A percentile compares a stretch with the other conserved stretches of the same genome.
Evolutionary conservation across 2,113 vertebrate species (phyloP).

Genomic region (Mastomys coucha): DNA sequence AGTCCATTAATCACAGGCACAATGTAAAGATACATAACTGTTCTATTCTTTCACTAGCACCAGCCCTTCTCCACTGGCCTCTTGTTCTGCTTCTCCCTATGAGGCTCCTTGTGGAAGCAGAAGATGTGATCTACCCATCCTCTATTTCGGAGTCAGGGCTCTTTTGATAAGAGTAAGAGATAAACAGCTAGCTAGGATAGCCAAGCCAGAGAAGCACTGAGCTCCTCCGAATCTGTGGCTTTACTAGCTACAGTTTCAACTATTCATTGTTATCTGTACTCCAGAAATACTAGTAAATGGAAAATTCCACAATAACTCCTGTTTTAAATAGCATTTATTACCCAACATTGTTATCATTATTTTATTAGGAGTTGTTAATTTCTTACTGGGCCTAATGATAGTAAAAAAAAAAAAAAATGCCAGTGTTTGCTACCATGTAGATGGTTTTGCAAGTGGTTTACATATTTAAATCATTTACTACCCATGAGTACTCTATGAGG

Average conservation of each 20-base stretch:
- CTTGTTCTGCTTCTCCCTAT: not conserved
- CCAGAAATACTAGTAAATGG: not conserved
- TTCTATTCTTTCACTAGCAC: not conserved
- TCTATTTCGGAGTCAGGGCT: not conserved
- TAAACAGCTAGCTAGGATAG: not conserved
- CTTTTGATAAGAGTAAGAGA: not conserved
- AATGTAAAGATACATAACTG: not conserved
- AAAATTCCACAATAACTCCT: not conserved
- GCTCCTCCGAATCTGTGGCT: not conserved
- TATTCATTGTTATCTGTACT: not conserved
- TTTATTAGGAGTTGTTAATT: not conserved
- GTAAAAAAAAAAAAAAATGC: not conserved
- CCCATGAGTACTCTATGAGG: not conserved
- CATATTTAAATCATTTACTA: not conserved
- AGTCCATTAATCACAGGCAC: not conserved
- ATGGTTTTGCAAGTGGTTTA: not conserved
- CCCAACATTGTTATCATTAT: not conserved
- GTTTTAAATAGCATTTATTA: not conserved
- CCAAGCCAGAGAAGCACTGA: not conserved
- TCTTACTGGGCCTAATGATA: not conserved
- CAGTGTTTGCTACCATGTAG: not conserved
- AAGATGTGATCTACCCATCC: not conserved
- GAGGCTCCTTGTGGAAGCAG: not conserved
- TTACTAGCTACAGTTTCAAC: not conserved
- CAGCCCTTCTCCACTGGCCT: fast-evolving